phyloP scores from a whole-genome alignment of 2,113 vertebrate genomes.

The Corydoras sp. region DNA sequence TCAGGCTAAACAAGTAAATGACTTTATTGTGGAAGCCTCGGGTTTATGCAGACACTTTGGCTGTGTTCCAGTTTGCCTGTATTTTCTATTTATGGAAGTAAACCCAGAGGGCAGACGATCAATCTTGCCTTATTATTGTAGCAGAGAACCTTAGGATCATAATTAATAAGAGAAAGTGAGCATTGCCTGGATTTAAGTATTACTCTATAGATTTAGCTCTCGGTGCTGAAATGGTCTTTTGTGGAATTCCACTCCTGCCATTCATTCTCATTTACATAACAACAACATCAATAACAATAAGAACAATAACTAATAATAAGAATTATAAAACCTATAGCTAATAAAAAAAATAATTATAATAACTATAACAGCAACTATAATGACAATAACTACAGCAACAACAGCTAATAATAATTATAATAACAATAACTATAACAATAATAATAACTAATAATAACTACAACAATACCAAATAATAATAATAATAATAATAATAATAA shows the following conservation, averaged over 20 bases:
- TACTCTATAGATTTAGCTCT: conserved; percentile 31
- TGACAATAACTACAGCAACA: too few relatives aligned
- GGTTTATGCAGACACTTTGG: conserved; percentile 31
- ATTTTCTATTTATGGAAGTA: conserved; percentile 40
- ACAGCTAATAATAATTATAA: too few relatives aligned
- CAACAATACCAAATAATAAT: too few relatives aligned
- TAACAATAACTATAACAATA: too few relatives aligned
- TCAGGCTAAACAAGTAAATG: conserved; percentile 27
- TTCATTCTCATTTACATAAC: neutral
- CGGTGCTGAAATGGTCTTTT: conserved; percentile 26
- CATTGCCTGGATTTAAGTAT: conserved; percentile 11
- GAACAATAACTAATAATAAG: too few relatives aligned
- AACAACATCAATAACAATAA: too few relatives aligned
- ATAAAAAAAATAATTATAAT: too few relatives aligned
- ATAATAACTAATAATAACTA: too few relatives aligned
- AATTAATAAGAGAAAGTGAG: conserved; percentile 36
- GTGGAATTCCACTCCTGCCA: conserved; percentile 22
- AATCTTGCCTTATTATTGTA: conserved; percentile 35
- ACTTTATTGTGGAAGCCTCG: conserved; percentile 16
- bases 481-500: too few relatives aligned
- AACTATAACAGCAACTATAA: too few relatives aligned
- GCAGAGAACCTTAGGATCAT: conserved; percentile 19
- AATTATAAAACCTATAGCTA: too few relatives aligned
- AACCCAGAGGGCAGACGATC: conserved; percentile 36
- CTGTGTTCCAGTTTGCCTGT: conserved; percentile 28